These are phyloP conservation scores for Luffia ferchaultella DNA, from an alignment of 2,888 invertebrate species.

Conservation along the genomic window DNA sequence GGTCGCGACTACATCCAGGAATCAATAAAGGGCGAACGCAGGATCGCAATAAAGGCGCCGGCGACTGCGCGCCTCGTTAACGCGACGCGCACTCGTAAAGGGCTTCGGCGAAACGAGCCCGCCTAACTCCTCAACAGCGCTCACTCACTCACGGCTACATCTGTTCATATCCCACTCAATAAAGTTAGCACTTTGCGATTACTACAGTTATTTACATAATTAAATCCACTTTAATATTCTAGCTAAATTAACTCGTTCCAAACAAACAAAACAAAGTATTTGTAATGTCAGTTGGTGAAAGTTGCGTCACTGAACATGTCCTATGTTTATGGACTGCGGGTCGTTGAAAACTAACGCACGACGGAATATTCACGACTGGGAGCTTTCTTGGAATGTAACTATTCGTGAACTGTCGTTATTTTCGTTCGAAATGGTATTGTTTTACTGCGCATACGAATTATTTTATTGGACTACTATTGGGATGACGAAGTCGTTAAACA, in stretches of 20 bases:
- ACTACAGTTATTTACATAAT: too few species aligned
- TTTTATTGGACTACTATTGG: too few species aligned
- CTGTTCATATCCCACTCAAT: neutral
- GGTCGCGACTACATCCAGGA: slow-evolving; percentile 52
- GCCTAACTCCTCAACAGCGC: too few species aligned
- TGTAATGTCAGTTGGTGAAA: too few species aligned
- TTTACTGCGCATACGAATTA: too few species aligned
- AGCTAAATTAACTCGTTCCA: too few species aligned
- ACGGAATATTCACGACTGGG: slow-evolving; percentile 29
- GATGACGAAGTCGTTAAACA: too few species aligned
- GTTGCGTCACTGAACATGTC: neutral
- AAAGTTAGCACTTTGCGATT: too few species aligned
- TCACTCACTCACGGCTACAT: neutral
- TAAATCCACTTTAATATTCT: too few species aligned
- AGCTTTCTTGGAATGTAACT: slow-evolving; percentile 18
- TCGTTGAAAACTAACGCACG: slow-evolving; percentile 54
- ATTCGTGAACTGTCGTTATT: slow-evolving; percentile 7
- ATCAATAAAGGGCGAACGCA: slow-evolving; percentile 51
- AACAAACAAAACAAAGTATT: too few species aligned
- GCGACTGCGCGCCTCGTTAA: slow-evolving; percentile 49
- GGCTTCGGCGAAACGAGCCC: slow-evolving; percentile 41
- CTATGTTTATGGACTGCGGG: slow-evolving; percentile 47
- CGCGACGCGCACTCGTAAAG: slow-evolving; percentile 47
- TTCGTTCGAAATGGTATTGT: neutral
- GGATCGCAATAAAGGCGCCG: slow-evolving; percentile 41